Evolutionary conservation across 2,113 vertebrate genomes (phyloP).

Genomic region (Mus pahari): DNA sequence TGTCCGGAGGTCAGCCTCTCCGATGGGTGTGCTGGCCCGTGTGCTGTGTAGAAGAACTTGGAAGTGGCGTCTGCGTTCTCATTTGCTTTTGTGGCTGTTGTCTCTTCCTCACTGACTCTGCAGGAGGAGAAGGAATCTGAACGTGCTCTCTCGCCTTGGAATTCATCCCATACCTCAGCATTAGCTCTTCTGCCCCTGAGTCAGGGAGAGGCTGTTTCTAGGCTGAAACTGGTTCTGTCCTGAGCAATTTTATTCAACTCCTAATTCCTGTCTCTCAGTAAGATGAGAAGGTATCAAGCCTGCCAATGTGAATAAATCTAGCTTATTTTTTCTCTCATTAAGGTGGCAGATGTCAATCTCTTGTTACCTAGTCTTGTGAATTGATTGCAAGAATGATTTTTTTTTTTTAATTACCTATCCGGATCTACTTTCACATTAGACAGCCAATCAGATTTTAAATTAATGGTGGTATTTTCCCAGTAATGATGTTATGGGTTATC

Average conservation of each 20-base stretch:
- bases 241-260: neutral
- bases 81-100: neutral
- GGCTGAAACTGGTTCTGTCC: slow-evolving; percentile 20
- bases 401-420: neutral
- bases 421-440: neutral
- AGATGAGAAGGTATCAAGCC: neutral
- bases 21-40: neutral
- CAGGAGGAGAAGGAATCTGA: neutral
- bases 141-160: neutral
- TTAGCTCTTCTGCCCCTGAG: neutral
- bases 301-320: slow-evolving; percentile 5
- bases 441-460: slow-evolving; percentile 42
- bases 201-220: neutral
- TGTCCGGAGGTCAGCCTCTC: too few species aligned
- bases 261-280: neutral
- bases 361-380: slow-evolving; percentile 27
- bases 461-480: neutral
- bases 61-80: neutral
- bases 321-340: neutral
- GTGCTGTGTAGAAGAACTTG: neutral
- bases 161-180: neutral
- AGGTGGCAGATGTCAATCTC: neutral
- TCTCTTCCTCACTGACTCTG: neutral
- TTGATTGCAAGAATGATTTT: slow-evolving; percentile 9
- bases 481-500: slow-evolving; percentile 3